phyloP scores from a whole-genome alignment of 2,888 invertebrate genomes.

The Oscheius onirici region DNA sequence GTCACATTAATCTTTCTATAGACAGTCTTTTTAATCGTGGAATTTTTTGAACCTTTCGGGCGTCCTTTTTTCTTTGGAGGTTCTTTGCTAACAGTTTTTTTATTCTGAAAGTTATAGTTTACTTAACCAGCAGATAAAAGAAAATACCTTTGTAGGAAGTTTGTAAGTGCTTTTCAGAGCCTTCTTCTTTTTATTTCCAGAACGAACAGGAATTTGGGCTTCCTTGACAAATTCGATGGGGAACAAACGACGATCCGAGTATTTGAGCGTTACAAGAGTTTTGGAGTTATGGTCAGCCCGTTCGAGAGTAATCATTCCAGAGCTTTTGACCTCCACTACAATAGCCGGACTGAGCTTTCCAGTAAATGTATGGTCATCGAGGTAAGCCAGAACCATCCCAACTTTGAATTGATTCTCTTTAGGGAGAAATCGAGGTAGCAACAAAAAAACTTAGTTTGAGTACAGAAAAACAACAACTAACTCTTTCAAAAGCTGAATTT shows the following conservation, averaged over 20 bases:
- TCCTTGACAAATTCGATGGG: constrained; percentile 1
- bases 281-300: not conserved
- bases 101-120: not conserved
- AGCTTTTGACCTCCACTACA: not conserved
- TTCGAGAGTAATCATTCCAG: not conserved
- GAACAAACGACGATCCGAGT: constrained; percentile 5
- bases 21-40: not conserved
- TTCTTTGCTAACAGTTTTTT: not conserved
- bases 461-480: no score
- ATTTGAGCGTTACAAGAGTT: not conserved
- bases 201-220: not conserved
- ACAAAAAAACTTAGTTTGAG: not conserved
- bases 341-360: constrained; percentile 15
- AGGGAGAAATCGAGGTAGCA: not conserved
- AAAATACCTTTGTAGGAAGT: not conserved
- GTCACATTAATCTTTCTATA: not conserved
- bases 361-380: constrained; percentile 4
- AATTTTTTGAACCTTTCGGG: constrained; percentile 7
- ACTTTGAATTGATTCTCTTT: not conserved
- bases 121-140: not conserved
- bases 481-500: no score
- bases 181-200: not conserved
- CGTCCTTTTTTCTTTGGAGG: not conserved
- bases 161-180: no score
- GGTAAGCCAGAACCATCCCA: constrained; percentile 18